Evolutionary conservation across 2,797 vertebrate genomes (phyloP).

Genomic region (Chelidonichthys spinosus): DNA sequence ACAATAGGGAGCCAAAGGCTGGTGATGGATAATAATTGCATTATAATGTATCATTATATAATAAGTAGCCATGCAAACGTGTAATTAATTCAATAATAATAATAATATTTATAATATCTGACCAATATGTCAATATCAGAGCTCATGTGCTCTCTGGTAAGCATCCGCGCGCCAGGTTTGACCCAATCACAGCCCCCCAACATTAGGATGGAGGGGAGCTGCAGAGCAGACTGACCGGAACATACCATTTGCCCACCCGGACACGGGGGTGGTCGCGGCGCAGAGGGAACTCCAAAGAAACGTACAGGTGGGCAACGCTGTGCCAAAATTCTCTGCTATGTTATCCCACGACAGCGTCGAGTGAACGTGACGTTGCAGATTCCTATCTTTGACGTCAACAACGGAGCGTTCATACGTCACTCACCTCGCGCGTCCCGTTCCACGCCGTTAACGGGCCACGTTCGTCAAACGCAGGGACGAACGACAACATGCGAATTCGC

Average conservation of each 20-base stretch:
- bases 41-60: not conserved
- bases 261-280: constrained; percentile 32
- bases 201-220: not conserved
- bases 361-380: rapidly evolving
- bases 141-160: not conserved
- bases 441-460: no score
- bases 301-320: constrained; percentile 59
- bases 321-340: not conserved
- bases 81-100: not conserved
- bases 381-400: rapidly evolving
- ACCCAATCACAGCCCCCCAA: not conserved
- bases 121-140: not conserved
- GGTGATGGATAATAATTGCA: not conserved
- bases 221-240: constrained; percentile 20
- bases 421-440: no score
- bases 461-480: no score
- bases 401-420: no score
- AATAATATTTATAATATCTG: no score
- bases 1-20: not conserved
- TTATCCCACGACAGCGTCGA: rapidly evolving
- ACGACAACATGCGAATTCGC: no score
- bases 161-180: not conserved
- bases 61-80: not conserved
- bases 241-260: constrained; percentile 39
- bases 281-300: not conserved